These are phyloP conservation scores for Heliconius charithonia DNA, from an alignment of 2,888 invertebrate genomes.

Conservation along the genomic window DNA sequence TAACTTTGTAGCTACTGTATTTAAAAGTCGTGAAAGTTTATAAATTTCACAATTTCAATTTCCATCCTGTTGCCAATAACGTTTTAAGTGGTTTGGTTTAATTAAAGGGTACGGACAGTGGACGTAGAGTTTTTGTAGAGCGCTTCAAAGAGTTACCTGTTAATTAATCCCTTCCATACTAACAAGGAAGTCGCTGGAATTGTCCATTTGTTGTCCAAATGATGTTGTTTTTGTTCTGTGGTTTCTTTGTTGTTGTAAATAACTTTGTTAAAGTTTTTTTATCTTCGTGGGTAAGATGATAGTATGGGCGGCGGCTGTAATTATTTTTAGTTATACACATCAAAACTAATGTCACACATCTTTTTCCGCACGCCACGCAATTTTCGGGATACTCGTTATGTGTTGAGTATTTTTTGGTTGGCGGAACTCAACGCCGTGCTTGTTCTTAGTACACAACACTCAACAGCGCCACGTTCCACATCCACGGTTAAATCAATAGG, in stretches of 20 bases:
- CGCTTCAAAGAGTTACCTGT: constrained; percentile 35
- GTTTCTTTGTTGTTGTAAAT: not conserved
- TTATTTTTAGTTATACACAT: too few relatives aligned
- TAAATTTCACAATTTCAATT: constrained; percentile 30
- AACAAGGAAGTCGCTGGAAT: constrained; percentile 13
- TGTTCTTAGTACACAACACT: not conserved
- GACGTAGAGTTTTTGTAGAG: constrained; percentile 28
- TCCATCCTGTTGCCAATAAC: constrained; percentile 23
- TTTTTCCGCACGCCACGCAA: not conserved
- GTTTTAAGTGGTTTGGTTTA: constrained; percentile 29
- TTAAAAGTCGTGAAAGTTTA: constrained; percentile 23
- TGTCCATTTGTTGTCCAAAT: constrained; percentile 4
- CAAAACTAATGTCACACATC: not conserved
- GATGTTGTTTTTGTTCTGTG: not conserved
- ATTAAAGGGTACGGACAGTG: constrained; percentile 19
- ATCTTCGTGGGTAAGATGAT: not conserved
- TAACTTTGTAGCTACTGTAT: constrained; percentile 28
- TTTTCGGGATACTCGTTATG: too few relatives aligned
- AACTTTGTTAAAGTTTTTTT: not conserved
- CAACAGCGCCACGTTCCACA: not conserved
- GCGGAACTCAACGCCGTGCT: too few relatives aligned
- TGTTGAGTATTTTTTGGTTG: too few relatives aligned
- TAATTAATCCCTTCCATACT: constrained; percentile 28
- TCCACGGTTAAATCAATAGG: not conserved
- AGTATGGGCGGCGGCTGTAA: too few relatives aligned